Evolutionary conservation across 2,888 invertebrate species (phyloP), one percentile per base, ranked within the genome.

Genomic region (Piscicola geometra): DNA sequence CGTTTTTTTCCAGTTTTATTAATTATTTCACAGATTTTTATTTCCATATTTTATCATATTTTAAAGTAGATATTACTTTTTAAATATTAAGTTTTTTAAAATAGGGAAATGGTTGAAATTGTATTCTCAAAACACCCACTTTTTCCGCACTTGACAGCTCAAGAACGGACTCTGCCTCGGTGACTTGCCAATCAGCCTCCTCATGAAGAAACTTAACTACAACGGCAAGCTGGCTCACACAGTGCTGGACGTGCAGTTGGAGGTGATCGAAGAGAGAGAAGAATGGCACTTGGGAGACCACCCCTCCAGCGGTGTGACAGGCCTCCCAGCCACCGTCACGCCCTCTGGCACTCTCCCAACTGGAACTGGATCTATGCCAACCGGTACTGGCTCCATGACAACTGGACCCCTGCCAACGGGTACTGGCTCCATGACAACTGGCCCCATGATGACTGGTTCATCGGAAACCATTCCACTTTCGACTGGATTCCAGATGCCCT

Each of bases 241-340:
- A 15, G 60, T 56, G 9, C n/a, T 56, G 21, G 60, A 56, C 25
- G n/a, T 56, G 3, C 60, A 56, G n/a, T 5, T 56, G 12, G n/a
- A n/a, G n/a, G 60, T 56, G 21, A 25, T 56, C 25, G 60, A 56
- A 56, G n/a, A 21, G 3, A 56, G 60, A 56, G 60, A 56, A 56
- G 60, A 56, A 56, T 56, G 60, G 60, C 60, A 56, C n/a, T 56
- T 56, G 60, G 60, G 21, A 56, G 3, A 9, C n/a, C n/a, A 9
- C 21, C 3, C 60, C n/a, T 5, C 25, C 3, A 18, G 15, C 9
- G 60, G 60, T 18, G 5, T 5, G 21, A 56, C n/a, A 3, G 60
- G 60, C 9, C 5, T n/a, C 9, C n/a, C 60, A 3, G 9, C 60
- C 21, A 56, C 60, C 5, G 3, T 56, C 60, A 3, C 9, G 3